phyloP scores from a whole-genome alignment of 2,797 vertebrate genomes.

The Thaleichthys pacificus region DNA sequence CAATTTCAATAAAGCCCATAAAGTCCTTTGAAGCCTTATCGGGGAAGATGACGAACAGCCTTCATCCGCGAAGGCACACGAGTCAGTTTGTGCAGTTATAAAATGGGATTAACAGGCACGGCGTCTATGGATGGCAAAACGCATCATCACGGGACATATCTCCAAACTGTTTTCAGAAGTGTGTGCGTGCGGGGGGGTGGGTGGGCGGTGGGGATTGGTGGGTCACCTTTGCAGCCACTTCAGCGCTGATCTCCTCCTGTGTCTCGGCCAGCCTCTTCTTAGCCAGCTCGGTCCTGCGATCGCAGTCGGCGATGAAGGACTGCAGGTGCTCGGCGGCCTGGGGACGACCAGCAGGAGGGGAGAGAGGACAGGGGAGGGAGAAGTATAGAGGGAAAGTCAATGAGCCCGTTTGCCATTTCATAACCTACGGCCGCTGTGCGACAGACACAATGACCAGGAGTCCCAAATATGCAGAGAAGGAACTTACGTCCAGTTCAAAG shows the following conservation, averaged over 20 bases:
- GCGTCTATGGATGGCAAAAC: background rate
- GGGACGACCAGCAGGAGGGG: background rate
- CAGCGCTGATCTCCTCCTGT: conserved; percentile 97
- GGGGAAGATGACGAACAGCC: no score
- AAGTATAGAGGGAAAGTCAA: background rate
- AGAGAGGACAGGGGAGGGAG: background rate
- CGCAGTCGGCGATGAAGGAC: conserved; percentile 97
- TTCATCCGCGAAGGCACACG: no score
- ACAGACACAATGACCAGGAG: background rate
- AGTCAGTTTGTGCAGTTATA: background rate
- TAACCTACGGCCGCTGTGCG: background rate
- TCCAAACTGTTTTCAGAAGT: background rate
- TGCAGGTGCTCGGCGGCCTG: conserved; percentile 97
- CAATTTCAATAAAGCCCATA: background rate
- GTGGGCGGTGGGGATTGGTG: no score
- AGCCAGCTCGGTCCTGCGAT: conserved; percentile 93
- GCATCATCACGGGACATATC: background rate
- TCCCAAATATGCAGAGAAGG: background rate
- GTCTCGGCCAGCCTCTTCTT: conserved; percentile 97
- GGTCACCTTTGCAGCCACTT: conserved; percentile 94
- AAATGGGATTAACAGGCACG: background rate
- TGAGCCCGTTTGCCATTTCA: background rate
- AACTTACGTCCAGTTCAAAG: conserved; percentile 97
- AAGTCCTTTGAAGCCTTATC: no score
- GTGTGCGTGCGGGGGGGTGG: background rate